phyloP scores from a whole-genome alignment of 2,113 vertebrate genomes.

The Himantopus leucocephalus region DNA sequence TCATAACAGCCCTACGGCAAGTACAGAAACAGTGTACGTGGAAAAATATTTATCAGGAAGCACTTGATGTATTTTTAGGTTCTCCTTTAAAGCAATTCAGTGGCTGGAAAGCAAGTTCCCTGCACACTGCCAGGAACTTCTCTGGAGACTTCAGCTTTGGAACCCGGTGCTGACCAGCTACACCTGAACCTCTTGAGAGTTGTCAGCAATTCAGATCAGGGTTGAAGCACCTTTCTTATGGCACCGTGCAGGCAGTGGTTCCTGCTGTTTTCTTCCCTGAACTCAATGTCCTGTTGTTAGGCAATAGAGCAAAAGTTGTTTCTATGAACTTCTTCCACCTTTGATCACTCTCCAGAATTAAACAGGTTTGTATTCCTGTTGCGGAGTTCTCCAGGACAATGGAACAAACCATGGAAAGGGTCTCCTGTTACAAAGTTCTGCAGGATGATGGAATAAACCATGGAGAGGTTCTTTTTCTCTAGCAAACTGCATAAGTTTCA shows the following conservation, averaged over 20 bases:
- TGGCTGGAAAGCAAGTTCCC: neutral
- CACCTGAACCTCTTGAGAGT: neutral
- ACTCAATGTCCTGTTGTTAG: neutral
- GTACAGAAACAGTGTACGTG: neutral
- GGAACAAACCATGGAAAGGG: neutral
- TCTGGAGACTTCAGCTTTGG: neutral
- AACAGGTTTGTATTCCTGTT: neutral
- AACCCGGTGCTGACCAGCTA: neutral
- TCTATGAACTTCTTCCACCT: neutral
- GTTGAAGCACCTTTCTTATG: neutral
- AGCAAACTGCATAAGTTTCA: neutral
- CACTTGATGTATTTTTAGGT: conserved; percentile 30
- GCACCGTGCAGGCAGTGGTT: neutral
- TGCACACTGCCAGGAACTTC: neutral
- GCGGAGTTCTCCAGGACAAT: neutral
- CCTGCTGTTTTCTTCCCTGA: neutral
- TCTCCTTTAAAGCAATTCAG: conserved; percentile 5
- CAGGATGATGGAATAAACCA: neutral
- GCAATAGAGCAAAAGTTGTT: neutral
- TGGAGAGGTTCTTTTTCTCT: neutral
- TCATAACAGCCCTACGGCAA: neutral
- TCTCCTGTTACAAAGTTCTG: neutral
- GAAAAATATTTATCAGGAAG: conserved; percentile 48
- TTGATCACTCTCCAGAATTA: neutral
- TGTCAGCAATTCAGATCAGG: neutral